phyloP scores from a whole-genome alignment of 2,888 invertebrate species.

The Notodromas monacha region DNA sequence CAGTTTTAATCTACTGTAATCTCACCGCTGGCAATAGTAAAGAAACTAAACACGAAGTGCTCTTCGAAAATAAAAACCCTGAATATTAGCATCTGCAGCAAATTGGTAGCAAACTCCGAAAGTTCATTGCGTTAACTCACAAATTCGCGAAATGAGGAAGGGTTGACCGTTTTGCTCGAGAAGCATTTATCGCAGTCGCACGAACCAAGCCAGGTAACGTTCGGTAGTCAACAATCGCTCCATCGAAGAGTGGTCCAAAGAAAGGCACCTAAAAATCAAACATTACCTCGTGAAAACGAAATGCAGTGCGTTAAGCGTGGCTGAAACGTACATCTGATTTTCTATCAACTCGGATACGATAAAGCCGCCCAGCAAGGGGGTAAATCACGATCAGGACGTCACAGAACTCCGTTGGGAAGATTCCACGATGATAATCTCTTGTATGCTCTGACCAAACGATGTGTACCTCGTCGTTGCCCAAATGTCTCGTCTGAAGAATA shows the following conservation, averaged over 20 bases:
- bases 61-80: no score
- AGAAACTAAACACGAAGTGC: no score
- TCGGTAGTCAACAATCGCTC: conserved; percentile 37
- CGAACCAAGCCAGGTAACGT: conserved; percentile 52
- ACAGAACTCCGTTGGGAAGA: conserved; percentile 94
- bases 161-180: conserved; percentile 57
- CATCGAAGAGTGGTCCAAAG: conserved; percentile 84
- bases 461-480: conserved; percentile 93
- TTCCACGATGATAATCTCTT: conserved; percentile 74
- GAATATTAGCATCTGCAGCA: no score
- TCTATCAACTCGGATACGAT: conserved; percentile 53
- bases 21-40: no score
- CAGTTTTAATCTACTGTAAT: no score
- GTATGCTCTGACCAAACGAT: conserved; percentile 96
- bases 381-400: conserved; percentile 90
- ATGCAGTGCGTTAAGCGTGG: not conserved
- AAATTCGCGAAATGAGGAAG: conserved; percentile 65
- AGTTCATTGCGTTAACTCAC: no score
- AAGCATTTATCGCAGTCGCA: conserved; percentile 64
- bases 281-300: conserved; percentile 8
- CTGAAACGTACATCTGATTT: no score
- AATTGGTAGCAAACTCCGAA: no score
- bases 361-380: conserved; percentile 46
- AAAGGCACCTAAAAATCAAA: conserved; percentile 34
- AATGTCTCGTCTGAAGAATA: conserved; percentile 38